Evolutionary conservation across 2,888 invertebrate genomes (phyloP), one percentile per base, ranked within the genome.

Genomic region (Pyrocoelia pectoralis): DNA sequence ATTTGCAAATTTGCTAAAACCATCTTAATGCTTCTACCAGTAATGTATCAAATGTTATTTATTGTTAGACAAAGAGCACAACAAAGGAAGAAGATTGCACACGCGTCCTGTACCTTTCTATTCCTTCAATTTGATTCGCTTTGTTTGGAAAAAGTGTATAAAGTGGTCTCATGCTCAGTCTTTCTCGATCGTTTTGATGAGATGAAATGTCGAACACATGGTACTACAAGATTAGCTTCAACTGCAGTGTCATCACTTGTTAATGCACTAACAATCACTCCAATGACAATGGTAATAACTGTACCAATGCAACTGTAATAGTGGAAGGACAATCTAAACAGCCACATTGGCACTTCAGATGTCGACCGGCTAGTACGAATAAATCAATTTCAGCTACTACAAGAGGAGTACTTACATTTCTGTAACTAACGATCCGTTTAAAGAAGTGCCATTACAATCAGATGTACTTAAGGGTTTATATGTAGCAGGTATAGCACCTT

Each of bases 401-500:
- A n/a, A 33, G 2, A 33, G n/a, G 2, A n/a, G 33, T 10, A 33
- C 33, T 33, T 33, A 33, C 33, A 13, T 15, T 43, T 1, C 8
- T n/a, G 13, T 50, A 10, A 14, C 18, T 12, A 28, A 9, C 17
- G 29, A 50, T 10, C 8, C 14, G 8, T 50, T 50, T 14, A 28
- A 14, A 28, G n/a, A 6, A 19, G 50, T 50, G 8, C 1, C 29
- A 29, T 63, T 60, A 55, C 70, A 70, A 8, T 60, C 63, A 33
- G 56, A 46, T 17, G 60, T 62, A n/a, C 57, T 46, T 9, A 70
- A 46, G 12, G 65, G 64, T 41, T 68, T 64, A 28, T 43, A 15
- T 19, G 38, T 12, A 49, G 55, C 17, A 24, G 14, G 15, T 1
- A 70, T 18, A 24, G 40, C 33, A n/a, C 70, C 69, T 29, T 43